These are phyloP conservation scores for Puntigrus tetrazona DNA, from an alignment of 2,113 vertebrate species.

Conservation along the genomic window DNA sequence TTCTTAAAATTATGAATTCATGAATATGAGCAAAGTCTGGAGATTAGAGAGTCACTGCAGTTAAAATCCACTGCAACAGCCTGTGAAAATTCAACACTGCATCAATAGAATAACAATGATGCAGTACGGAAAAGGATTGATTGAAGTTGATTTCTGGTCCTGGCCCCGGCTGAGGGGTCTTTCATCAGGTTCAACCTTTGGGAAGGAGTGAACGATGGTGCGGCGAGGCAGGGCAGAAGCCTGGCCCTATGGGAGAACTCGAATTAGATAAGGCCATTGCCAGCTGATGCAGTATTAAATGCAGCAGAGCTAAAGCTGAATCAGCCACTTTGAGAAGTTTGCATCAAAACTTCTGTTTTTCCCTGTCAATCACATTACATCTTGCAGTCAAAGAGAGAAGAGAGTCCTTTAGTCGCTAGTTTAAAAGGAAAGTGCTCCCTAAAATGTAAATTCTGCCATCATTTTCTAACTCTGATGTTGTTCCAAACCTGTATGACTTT, in stretches of 20 bases:
- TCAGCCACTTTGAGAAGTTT: conserved; percentile 13
- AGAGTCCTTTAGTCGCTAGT: background rate
- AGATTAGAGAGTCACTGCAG: conserved; percentile 49
- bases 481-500: background rate
- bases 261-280: conserved; percentile 23
- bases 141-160: conserved; percentile 71
- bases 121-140: conserved; percentile 76
- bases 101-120: conserved; percentile 80
- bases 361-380: background rate
- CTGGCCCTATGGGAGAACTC: conserved; percentile 21
- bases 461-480: background rate
- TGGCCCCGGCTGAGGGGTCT: conserved; percentile 56
- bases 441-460: background rate
- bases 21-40: background rate
- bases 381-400: background rate
- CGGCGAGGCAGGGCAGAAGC: background rate
- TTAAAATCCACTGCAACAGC: conserved; percentile 61
- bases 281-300: conserved; percentile 24
- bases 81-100: conserved; percentile 74
- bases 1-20: background rate
- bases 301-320: conserved; percentile 12
- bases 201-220: background rate
- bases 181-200: conserved; percentile 51
- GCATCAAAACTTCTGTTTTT: conserved; percentile 10
- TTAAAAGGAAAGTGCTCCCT: background rate